phyloP scores from a whole-genome alignment of 1,140 invertebrate genomes.

The Kradibia gibbosae region DNA sequence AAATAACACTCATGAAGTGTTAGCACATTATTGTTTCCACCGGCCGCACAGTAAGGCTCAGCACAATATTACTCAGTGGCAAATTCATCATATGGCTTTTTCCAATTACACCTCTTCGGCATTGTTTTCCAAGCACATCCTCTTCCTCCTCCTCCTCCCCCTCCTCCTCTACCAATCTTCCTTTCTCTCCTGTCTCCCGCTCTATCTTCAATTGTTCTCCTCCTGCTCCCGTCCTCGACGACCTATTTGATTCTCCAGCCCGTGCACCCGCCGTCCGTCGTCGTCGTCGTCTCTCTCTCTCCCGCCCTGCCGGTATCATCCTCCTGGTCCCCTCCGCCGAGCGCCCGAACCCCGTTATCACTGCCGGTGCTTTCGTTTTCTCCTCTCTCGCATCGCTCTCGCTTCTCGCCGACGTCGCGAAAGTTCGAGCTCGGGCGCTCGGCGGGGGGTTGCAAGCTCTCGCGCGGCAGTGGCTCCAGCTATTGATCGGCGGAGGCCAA shows the following conservation, averaged over 20 bases:
- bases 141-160: neutral
- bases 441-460: slow-evolving; percentile 60
- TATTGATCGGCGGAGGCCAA: slow-evolving; percentile 71
- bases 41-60: neutral
- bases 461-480: slow-evolving; percentile 64
- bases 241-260: no score
- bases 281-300: slow-evolving; percentile 3
- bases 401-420: neutral
- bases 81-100: slow-evolving; percentile 39
- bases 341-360: neutral
- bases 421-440: slow-evolving; percentile 20
- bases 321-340: neutral
- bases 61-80: slow-evolving; percentile 8
- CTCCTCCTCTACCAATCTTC: neutral
- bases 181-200: neutral
- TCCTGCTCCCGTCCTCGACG: neutral
- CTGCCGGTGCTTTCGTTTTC: neutral
- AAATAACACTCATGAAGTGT: slow-evolving; percentile 11
- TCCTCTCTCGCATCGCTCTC: neutral
- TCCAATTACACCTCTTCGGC: slow-evolving; percentile 44
- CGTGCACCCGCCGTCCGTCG: neutral
- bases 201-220: slow-evolving; percentile 38
- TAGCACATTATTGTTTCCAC: slow-evolving; percentile 19
- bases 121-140: slow-evolving; percentile 41
- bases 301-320: no score